Evolutionary conservation across 2,797 vertebrate species (phyloP), one percentile per base, ranked within the genome.

Genomic region (Pseudochaenichthys georgianus): DNA sequence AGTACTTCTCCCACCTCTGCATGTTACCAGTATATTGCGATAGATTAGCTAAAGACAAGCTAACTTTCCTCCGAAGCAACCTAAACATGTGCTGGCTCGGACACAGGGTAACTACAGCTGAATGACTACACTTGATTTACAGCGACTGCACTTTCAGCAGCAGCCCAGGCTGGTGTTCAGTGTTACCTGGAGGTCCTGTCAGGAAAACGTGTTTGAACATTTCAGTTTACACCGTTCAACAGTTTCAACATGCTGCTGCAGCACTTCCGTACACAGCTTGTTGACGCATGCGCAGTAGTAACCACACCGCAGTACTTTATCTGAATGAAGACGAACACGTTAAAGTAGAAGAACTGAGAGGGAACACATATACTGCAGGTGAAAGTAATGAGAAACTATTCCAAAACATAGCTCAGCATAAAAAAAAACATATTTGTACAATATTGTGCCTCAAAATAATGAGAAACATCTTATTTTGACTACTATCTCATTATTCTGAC

Each of bases 161-260:
- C 9, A 13, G 5, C 0, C 10, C 3, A 5, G 19, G 5, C 13
- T 3, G n/a, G 2, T 23, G 50, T 41, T 0, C 1, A 5, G 2
- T 19, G 17, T 92, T 96, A 97, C 96, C 96, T 94, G 96, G 96
- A 54, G 93, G 89, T 86, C 96, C 96, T 5, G 96, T 96, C 47
- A 97, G 80, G 69, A 97, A 96, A 73, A 97, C 93, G 84, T 97
- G 96, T 75, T 91, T 95, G 16, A 87, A 78, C 95, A 95, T 96
- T 1, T 3, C 13, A 7, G 16, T 46, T 59, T 2, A 6, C 52
- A 17, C 16, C 23, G 1, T 31, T 4, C 58, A 43, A 2, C 80
- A 16, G 1, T 31, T 31, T 4, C 58, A 43, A 2, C 80, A 17
- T 9, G 73, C 41, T 15, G 43, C 76, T 6, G 42, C 51, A 11